Conservation (phyloP, 2,888 invertebrate genomes). For the Brassicogethes aeneus region DNA sequence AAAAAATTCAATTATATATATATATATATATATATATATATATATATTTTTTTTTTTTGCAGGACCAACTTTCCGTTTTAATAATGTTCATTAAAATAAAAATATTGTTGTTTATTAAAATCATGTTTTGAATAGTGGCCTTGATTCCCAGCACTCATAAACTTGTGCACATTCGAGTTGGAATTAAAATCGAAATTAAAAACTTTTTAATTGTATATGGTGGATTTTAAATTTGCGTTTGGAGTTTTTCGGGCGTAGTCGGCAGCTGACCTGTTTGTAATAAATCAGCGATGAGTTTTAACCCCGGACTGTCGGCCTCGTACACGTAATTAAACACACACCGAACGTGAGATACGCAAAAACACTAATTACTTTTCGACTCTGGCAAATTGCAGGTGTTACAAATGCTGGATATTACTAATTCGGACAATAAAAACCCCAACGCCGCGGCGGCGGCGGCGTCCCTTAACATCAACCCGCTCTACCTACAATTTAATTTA, state of each 20-base stretch:
- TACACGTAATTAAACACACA: slow-evolving; percentile 36
- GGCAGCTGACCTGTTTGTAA: slow-evolving; percentile 33
- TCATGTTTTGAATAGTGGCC: too few species aligned
- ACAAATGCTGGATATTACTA: slow-evolving; percentile 35
- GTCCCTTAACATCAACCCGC: too few species aligned
- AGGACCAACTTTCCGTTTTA: too few species aligned
- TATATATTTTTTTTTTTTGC: too few species aligned
- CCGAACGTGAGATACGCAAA: slow-evolving; percentile 40
- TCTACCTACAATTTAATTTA: slow-evolving; percentile 26
- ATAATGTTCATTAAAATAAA: too few species aligned
- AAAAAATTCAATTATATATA: too few species aligned
- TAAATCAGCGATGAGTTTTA: slow-evolving; percentile 37
- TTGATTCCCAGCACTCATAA: too few species aligned
- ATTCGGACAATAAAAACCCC: slow-evolving; percentile 23
- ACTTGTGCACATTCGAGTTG: slow-evolving; percentile 15
- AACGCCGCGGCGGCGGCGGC: too few species aligned
- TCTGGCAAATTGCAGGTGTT: slow-evolving; percentile 41
- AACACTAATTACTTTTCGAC: slow-evolving; percentile 42
- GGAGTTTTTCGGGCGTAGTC: slow-evolving; percentile 26
- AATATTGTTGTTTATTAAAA: too few species aligned
- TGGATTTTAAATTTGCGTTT: slow-evolving; percentile 26
- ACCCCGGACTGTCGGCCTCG: slow-evolving; percentile 21
- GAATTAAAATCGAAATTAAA: slow-evolving; percentile 31
- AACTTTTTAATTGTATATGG: slow-evolving; percentile 17
- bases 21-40: too few species aligned